Base-by-base conservation (phyloP, 2,888 invertebrate species). In the Mactromeris polynyma region DNA sequence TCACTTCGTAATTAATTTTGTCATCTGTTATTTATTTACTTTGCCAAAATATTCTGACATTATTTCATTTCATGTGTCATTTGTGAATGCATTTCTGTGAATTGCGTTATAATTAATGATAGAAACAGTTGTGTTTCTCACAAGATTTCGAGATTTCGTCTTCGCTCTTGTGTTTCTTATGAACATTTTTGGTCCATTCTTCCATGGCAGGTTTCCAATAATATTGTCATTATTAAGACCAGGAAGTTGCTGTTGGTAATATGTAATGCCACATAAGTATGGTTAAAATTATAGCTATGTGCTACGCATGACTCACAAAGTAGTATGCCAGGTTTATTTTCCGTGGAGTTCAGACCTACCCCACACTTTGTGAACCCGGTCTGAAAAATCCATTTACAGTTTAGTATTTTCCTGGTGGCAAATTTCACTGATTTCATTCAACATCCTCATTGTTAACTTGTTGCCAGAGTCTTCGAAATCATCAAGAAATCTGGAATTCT, bases 121-220 rank as follows among this genome's bases (percentile, higher is more conserved):
- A 11, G 33, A 36, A 73, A 73, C 73, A 73, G 73, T 36, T 36
- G 73, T 11, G 17, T 69, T 73, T 17, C 33, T 33, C 36, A 73
- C 36, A 73, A 36, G 33, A 17, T 33, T 69, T 69, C 69, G 33
- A 69, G 73, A 73, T 73, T 73, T 0, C 19, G 2, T 58, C 58
- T 11, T 58, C 19, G 21, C n/a, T 21, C 26, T n/a, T n/a, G 73
- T 73, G 33, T 73, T 36, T 73, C 33, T 33, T 73, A 33, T 26
- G 19, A 14, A 73, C 73, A 73, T 73, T 73, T 69, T 73, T 33
- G 19, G 73, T 36, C 33, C 26, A 54, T 88, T 78, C 69, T 58
- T 40, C 80, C 40, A 78, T 89, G 89, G 89, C 86, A 79, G 64
- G 42, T 26, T 26, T 89, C 89, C 86, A 86, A 83, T 86, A 89